Conservation (phyloP, 64 coral and sea anemone genomes). For the Orbicella faveolata region DNA sequence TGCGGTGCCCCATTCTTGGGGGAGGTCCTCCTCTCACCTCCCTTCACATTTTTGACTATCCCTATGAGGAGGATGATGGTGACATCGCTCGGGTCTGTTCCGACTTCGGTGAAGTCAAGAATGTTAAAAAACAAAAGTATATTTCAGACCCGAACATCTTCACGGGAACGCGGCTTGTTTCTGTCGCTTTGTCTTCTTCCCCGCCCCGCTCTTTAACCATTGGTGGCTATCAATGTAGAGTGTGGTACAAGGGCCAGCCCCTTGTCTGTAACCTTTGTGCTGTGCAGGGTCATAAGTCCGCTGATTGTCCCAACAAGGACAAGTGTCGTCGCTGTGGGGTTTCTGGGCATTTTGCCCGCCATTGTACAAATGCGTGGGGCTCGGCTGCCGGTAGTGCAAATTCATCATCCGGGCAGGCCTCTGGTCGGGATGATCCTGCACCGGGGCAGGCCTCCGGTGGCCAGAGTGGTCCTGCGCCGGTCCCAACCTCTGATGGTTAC, state of each 20-base stretch:
- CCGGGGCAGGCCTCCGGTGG: no score
- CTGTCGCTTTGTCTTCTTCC: neutral
- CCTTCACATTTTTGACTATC: neutral
- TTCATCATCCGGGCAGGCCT: neutral
- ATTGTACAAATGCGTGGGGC: no score
- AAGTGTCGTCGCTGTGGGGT: no score
- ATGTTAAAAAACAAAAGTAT: neutral
- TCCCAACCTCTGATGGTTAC: no score
- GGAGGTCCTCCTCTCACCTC: neutral
- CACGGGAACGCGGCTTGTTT: neutral
- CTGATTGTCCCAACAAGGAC: no score
- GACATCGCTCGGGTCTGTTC: neutral
- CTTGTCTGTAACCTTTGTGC: neutral
- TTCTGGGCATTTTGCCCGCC: no score
- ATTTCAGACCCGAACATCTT: neutral
- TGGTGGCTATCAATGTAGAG: neutral
- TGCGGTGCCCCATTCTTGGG: neutral
- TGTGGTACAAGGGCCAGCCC: neutral
- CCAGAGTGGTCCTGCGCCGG: no score
- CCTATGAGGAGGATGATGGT: neutral
- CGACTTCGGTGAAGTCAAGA: neutral
- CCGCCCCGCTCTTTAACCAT: neutral
- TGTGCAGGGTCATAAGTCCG: neutral
- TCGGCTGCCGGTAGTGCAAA: no score
- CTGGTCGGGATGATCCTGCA: no score